Conservation (phyloP, 2,888 invertebrate genomes). For the Drosophila greeni region DNA sequence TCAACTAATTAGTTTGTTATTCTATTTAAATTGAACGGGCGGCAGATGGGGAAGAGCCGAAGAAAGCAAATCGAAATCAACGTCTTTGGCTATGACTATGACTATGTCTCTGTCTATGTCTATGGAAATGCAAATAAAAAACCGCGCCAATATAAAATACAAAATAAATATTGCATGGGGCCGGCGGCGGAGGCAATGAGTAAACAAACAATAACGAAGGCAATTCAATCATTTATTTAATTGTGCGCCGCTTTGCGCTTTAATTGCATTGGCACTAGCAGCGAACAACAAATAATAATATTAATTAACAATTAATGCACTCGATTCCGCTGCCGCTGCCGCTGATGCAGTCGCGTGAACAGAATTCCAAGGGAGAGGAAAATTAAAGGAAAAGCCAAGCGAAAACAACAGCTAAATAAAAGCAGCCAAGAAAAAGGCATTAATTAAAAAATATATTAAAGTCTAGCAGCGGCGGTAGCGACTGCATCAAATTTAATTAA, state of each 20-base stretch:
- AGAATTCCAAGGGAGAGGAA: slow-evolving; percentile 16
- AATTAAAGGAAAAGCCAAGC: slow-evolving; percentile 11
- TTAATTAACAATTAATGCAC: slow-evolving; percentile 60
- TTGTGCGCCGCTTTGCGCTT: slow-evolving; percentile 40
- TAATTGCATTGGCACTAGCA: slow-evolving; percentile 44
- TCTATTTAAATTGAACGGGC: slow-evolving; percentile 56
- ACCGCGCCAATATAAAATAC: slow-evolving; percentile 21
- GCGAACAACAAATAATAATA: slow-evolving; percentile 38
- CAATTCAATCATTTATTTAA: slow-evolving; percentile 41
- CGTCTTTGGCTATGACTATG: neutral
- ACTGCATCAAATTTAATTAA: slow-evolving; percentile 45
- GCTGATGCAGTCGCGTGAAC: slow-evolving; percentile 36
- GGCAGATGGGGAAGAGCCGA: slow-evolving; percentile 20
- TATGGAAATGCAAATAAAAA: slow-evolving; percentile 29
- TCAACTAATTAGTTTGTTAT: slow-evolving; percentile 71
- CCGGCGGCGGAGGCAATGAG: slow-evolving; percentile 11
- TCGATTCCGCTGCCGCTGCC: slow-evolving; percentile 42
- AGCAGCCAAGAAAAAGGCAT: slow-evolving; percentile 60
- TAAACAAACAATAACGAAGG: slow-evolving; percentile 39
- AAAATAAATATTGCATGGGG: slow-evolving; percentile 36
- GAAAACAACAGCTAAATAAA: slow-evolving; percentile 33
- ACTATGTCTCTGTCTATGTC: neutral
- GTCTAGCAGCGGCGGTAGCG: slow-evolving; percentile 13
- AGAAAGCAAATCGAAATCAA: slow-evolving; percentile 23
- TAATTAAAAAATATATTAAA: slow-evolving; percentile 68